phyloP scores from a whole-genome alignment of 1,140 invertebrate species.

The Brachionus paranguensis region DNA sequence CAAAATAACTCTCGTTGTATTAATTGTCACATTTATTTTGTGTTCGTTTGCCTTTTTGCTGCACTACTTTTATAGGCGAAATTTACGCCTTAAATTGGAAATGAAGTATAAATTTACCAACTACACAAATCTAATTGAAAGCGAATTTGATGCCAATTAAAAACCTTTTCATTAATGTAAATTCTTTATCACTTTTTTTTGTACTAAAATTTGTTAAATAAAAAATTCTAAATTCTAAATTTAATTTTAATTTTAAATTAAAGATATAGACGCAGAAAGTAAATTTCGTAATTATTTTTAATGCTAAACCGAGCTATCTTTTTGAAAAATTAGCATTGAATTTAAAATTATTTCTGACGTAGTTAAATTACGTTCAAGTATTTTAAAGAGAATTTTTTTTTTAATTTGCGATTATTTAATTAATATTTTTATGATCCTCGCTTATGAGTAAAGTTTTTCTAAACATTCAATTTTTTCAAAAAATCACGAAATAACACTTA shows the following conservation, averaged over 20 bases:
- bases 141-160: constrained; percentile 7
- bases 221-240: neutral
- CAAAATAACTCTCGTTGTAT: neutral
- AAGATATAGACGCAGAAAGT: neutral
- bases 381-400: no score
- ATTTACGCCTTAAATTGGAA: neutral
- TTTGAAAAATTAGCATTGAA: neutral
- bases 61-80: neutral
- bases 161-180: neutral
- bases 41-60: neutral
- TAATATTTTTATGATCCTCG: neutral
- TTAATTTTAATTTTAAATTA: neutral
- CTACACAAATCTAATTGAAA: constrained; percentile 1
- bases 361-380: neutral
- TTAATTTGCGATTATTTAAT: neutral
- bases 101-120: constrained; percentile 5
- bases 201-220: neutral
- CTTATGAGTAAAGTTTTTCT: no score
- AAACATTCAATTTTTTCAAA: neutral
- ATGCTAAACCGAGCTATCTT: neutral
- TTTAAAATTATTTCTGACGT: neutral
- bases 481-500: neutral
- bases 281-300: neutral
- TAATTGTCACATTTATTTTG: neutral
- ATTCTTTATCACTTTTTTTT: neutral